Base-by-base conservation (phyloP, 2,797 vertebrate genomes). In the Selene dorsalis region DNA sequence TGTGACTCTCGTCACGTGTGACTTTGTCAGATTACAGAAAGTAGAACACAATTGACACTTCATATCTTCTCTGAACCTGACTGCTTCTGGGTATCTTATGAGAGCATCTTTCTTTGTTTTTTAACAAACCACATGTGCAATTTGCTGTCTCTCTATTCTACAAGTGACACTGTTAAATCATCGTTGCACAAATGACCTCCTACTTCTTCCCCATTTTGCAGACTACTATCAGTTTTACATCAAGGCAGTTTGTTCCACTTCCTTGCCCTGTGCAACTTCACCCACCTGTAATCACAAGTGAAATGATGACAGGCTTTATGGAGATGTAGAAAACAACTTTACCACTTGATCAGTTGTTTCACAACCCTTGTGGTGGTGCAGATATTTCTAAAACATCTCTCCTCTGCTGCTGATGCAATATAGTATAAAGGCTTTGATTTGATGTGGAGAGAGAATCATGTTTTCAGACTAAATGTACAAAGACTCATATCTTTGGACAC, bases 241-340 rank as follows among this genome's bases (percentile, higher is more conserved):
- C 4, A 14, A 79, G 39, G 28, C 73, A 63, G 67, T 75, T 70
- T 64, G 47, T 64, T 72, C 80, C 45, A 86, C 79, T 84, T 89
- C 81, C 61, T 70, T 38, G 39, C 43, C 17, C n/a, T 18, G 30
- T 0, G 4, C 39, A 16, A 73, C 52, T 61, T 70, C 60, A 47
- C 38, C 28, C 30, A 85, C 85, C 83, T 87, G 75, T 59, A 73
- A 67, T 74, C 39, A 74, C 17, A 9, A 57, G 17, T 30, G 24
- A 45, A 48, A 47, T 28, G 43, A 64, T 45, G 35, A 57, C n/a
- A 45, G 41, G 35, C 22, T 41, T 64, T 71, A 22, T 28, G 9
- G 32, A 59, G 14, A 30, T 43, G 57, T 64, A 66, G 61, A 61
- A 58, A 83, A 70, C 55, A 79, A 65, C 12, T 9, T 50, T 52